Evolutionary conservation across 2,797 vertebrate species (phyloP).

Genomic region (Fringilla coelebs): DNA sequence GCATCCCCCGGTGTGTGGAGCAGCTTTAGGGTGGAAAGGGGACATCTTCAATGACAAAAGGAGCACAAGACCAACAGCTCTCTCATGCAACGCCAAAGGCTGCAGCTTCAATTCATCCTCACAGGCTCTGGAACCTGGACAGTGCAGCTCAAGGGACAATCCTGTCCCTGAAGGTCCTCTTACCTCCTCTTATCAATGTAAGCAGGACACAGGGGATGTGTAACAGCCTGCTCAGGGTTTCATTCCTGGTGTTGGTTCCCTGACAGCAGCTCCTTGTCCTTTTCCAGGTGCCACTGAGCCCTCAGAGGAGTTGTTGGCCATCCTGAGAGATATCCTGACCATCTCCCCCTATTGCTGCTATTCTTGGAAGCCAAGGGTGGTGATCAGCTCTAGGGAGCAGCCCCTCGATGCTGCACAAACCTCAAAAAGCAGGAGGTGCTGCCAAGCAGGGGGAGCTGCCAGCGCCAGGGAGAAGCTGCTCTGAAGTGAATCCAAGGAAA

Average conservation of each 20-base stretch:
- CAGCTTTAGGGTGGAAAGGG: background rate
- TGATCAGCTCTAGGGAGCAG: background rate
- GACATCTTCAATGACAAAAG: background rate
- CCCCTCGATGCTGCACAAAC: background rate
- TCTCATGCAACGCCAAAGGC: background rate
- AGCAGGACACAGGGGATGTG: background rate
- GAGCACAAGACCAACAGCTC: background rate
- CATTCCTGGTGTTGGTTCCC: background rate
- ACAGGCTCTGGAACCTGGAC: background rate
- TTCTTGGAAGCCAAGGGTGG: background rate
- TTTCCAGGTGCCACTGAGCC: background rate
- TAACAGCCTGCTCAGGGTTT: background rate
- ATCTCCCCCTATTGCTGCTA: background rate
- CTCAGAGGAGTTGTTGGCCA: background rate
- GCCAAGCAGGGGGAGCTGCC: conserved; percentile 10
- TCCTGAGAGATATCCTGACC: background rate
- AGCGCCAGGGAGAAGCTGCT: background rate
- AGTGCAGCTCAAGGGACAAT: background rate
- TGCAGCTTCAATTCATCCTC: background rate
- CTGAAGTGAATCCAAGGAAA: conserved; percentile 37
- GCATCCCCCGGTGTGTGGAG: accelerated
- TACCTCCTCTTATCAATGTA: accelerated
- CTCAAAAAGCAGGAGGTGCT: background rate
- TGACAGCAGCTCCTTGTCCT: background rate
- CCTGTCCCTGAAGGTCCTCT: background rate